Base-by-base conservation (phyloP, 2,113 vertebrate genomes). In the Acinonyx jubatus region DNA sequence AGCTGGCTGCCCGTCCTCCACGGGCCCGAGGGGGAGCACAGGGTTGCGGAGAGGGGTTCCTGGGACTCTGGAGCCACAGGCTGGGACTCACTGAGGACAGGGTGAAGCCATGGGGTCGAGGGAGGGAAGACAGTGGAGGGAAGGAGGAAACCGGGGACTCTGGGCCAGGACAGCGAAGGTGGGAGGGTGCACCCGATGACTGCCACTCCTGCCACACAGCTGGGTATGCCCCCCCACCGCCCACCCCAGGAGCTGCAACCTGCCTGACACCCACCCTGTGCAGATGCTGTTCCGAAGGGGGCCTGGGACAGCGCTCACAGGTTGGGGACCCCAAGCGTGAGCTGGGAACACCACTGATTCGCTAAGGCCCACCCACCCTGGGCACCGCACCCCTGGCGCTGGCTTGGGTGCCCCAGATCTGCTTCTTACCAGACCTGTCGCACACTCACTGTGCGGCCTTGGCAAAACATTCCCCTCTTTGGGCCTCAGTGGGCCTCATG, bases 211-310 rank as follows among this genome's bases (percentile, higher is more conserved):
- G 45, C 71, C 21, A 9, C 45, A 45, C 45, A 38, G 57, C 3
- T 0, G 18, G 4, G 3, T 0, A 14, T 4, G 2, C 9, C 48
- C 14, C 55, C 27, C 52, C 11, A 18, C 0, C 1, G 4, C 48
- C 14, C 55, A 18, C 52, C 11, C 38, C 0, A 4, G 78, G 45
- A 23, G 48, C 33, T 21, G 9, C 15, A 3, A 2, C 4, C 89
- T 4, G 18, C 78, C 83, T 18, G 11, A 71, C 14, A 15, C 52
- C 11, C 65, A n/a, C 29, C 41, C 25, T 13, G n/a, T 12, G 1
- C 12, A 27, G 12, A 68, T 3, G n/a, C 27, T 66, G 33, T 71
- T 48, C 50, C 41, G 27, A 61, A 31, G 52, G 68, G 4, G 25
- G 31, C 29, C 13, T 11, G 19, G 31, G 57, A 31, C 12, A n/a